phyloP scores from a whole-genome alignment of 2,113 vertebrate genomes.

The Cercopithecus mona region DNA sequence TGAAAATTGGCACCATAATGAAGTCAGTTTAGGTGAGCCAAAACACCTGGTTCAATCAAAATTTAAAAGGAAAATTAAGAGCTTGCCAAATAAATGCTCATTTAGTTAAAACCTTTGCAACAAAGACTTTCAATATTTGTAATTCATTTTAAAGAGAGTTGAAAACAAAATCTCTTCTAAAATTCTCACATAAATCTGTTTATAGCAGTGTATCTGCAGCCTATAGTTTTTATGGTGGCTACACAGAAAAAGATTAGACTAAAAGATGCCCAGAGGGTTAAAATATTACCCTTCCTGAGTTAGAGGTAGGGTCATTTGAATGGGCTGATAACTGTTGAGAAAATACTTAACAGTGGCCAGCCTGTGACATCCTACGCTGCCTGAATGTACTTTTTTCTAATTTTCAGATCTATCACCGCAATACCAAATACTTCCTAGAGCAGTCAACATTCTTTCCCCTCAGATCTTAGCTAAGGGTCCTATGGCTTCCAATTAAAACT shows the following conservation, averaged over 20 bases:
- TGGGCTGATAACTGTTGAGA: not conserved
- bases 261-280: not conserved
- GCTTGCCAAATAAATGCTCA: not conserved
- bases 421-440: not conserved
- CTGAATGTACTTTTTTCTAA: not conserved
- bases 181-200: not conserved
- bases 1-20: not conserved
- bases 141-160: not conserved
- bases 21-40: not conserved
- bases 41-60: not conserved
- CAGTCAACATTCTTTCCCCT: not conserved
- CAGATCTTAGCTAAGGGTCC: not conserved
- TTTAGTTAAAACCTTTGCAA: not conserved
- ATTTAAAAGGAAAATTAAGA: conserved; percentile 3
- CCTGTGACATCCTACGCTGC: not conserved
- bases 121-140: not conserved
- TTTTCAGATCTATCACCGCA: not conserved
- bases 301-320: not conserved
- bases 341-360: no score
- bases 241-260: not conserved
- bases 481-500: conserved; percentile 16
- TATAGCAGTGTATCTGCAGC: not conserved
- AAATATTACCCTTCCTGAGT: not conserved
- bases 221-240: not conserved
- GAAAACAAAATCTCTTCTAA: not conserved